Base-by-base conservation (phyloP, 2,888 invertebrate species). In the Silvanus unidentatus region DNA sequence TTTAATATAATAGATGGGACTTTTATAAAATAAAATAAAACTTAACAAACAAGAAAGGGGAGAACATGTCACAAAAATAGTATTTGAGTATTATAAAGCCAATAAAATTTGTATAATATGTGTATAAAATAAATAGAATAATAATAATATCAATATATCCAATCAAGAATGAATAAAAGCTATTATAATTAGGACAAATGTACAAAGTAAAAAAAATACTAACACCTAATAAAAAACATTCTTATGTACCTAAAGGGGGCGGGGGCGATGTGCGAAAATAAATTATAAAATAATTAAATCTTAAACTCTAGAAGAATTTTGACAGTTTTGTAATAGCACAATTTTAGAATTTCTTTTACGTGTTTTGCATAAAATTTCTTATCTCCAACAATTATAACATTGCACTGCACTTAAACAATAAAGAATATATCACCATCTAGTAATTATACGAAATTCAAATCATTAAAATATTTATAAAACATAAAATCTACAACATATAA, bases 401-500 rank as follows among this genome's bases (percentile, higher is more conserved):
- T 44, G 47, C 13, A 49, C 22, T 22, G 22, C 22, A 22, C 22
- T 22, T 22, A 22, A 22, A 22, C 3, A 5, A 22, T 22, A 5
- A 22, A 22, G 8, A 22, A 45, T 44, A 49, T 49, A 49, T 55
- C 50, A 52, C 52, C 44, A 44, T 46, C 48, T 52, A 22, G 8
- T 22, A 22, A 22, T 22, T 22, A 22, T n/a, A 22, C 8, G 22
- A 22, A 22, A 22, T 22, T 22, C 22, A 22, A 22, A 22, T 22
- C 22, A 5, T 22, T 22, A 22, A 22, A 22, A 22, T n/a, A n/a
- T n/a, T 5, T 22, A 22, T 22, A 22, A 22, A 22, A 22, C 22
- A 22, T 22, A 58, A 58, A 58, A 55, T 53, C 58, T 59, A 58
- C 54, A 57, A 55, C 47, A 48, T 56, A 57, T 62, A 62, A 63